These are phyloP conservation scores for Bubalus kerabau DNA, from an alignment of 2,113 vertebrate genomes.

Conservation along the genomic window DNA sequence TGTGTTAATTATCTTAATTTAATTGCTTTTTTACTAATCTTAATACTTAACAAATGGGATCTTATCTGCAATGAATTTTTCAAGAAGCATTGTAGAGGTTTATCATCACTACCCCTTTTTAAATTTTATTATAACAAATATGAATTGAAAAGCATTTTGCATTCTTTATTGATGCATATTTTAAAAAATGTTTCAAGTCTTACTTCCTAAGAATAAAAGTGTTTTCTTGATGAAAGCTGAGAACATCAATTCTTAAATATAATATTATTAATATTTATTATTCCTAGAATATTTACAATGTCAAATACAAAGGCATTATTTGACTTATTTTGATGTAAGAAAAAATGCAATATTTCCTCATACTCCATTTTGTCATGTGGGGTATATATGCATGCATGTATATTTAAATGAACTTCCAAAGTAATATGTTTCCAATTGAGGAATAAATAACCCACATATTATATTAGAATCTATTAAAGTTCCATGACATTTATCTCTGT, in stretches of 20 bases:
- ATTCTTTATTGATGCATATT: not conserved
- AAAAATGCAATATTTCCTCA: not conserved
- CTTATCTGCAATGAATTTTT: conserved; percentile 35
- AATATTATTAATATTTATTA: not conserved
- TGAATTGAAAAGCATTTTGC: not conserved
- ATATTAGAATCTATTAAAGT: not conserved
- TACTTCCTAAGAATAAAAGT: conserved; percentile 9
- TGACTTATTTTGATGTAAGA: not conserved
- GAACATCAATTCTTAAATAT: not conserved
- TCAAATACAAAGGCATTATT: not conserved
- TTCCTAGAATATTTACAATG: not conserved
- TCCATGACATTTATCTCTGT: not conserved
- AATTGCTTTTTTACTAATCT: conserved; percentile 42
- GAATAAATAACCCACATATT: not conserved
- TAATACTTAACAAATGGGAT: conserved; percentile 41
- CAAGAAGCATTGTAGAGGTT: not conserved
- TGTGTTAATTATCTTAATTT: conserved; percentile 52
- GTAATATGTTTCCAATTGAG: not conserved
- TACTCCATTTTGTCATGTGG: not conserved
- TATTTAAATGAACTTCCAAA: not conserved
- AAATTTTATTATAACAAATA: not conserved
- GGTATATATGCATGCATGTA: not conserved
- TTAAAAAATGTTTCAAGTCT: not conserved
- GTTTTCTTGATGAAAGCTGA: not conserved
- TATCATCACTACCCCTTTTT: not conserved